Percentiles rank a stretch among this genome's conserved stretches.
Evolutionary conservation across 92 coral and sea anemone species (phyloP).

Genomic region (Anthopleura xanthogrammica): DNA sequence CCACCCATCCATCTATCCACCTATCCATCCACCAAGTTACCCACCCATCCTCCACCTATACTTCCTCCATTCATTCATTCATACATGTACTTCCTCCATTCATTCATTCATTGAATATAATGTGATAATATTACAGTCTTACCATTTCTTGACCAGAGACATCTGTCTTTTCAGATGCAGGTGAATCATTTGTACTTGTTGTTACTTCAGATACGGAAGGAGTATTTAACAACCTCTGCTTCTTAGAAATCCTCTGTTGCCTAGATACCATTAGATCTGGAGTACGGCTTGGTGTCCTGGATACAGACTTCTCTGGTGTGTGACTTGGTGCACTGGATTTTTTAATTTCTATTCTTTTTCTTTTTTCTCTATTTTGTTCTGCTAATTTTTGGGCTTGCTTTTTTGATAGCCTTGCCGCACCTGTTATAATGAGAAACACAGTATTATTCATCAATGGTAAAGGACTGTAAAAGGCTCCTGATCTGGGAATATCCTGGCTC

Average conservation of each 20-base stretch:
- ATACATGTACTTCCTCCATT: background rate
- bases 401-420: background rate
- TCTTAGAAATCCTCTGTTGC: conserved; percentile 8
- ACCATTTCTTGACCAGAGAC: background rate
- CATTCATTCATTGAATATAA: background rate
- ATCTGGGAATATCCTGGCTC: no score
- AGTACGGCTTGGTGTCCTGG: background rate
- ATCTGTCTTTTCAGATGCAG: background rate
- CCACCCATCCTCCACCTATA: background rate
- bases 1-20: background rate
- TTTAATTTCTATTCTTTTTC: background rate
- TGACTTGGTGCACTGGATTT: background rate
- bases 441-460: no score
- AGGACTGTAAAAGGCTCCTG: no score
- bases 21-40: background rate
- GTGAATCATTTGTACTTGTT: background rate
- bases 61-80: background rate
- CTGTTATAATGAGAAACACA: no score
- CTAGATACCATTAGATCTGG: background rate
- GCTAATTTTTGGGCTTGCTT: conserved; percentile 1
- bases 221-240: conserved; percentile 6
- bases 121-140: background rate
- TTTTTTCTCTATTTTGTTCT: background rate
- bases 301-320: background rate
- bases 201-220: background rate